phyloP scores from a whole-genome alignment of 2,888 invertebrate genomes.

The Phyllotreta cruciferae region DNA sequence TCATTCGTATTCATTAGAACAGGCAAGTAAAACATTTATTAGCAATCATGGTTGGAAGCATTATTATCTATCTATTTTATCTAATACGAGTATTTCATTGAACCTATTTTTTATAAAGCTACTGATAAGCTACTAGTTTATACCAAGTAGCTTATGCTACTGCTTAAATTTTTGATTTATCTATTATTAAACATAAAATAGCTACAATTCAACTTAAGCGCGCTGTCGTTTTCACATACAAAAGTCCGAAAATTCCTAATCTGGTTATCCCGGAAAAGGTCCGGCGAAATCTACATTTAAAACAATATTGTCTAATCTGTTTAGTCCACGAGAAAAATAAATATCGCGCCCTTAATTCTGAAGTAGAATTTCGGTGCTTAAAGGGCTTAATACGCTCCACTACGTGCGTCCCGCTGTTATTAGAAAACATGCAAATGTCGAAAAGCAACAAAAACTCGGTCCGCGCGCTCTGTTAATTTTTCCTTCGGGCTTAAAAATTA shows the following conservation, averaged over 20 bases:
- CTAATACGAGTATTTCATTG: too few species aligned
- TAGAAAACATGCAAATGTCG: slow-evolving; percentile 43
- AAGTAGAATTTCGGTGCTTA: slow-evolving; percentile 35
- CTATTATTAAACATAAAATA: too few species aligned
- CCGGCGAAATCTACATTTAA: slow-evolving; percentile 36
- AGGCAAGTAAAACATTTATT: too few species aligned
- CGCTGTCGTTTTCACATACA: too few species aligned
- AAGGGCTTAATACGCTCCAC: slow-evolving; percentile 34
- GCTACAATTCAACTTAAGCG: too few species aligned
- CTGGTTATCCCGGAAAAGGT: slow-evolving; percentile 31
- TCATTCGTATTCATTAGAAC: too few species aligned
- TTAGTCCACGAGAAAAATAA: slow-evolving; percentile 45
- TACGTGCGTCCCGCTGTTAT: slow-evolving; percentile 32
- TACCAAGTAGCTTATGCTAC: too few species aligned
- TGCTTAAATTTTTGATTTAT: too few species aligned
- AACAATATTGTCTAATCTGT: slow-evolving; percentile 44
- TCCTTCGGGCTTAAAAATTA: slow-evolving; percentile 12
- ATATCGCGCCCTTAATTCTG: slow-evolving; percentile 41
- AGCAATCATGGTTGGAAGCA: too few species aligned
- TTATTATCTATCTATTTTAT: too few species aligned
- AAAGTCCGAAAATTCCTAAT: slow-evolving; percentile 32
- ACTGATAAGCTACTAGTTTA: too few species aligned
- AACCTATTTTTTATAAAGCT: too few species aligned
- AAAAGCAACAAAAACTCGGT: slow-evolving; percentile 32
- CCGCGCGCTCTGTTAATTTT: slow-evolving; percentile 30